Evolutionary conservation across 1,140 invertebrate species (phyloP).

Genomic region (Pteromalus puparum): DNA sequence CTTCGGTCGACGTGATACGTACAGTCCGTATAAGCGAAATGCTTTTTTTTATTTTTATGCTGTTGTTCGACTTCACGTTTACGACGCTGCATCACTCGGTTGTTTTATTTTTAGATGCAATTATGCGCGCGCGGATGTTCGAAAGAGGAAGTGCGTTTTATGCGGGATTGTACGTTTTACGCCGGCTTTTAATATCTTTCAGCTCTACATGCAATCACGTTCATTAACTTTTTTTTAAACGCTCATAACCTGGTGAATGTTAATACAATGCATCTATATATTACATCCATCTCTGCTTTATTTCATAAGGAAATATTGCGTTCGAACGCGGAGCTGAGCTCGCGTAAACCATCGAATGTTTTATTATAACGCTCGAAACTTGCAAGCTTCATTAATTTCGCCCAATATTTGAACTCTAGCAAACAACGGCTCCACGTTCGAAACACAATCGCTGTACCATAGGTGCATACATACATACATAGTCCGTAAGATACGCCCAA

Average conservation of each 20-base stretch:
- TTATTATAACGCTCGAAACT: neutral
- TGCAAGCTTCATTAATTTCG: too few relatives aligned
- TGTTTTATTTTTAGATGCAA: neutral
- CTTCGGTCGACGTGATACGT: neutral
- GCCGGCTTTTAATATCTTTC: neutral
- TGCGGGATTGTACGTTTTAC: constrained; percentile 37
- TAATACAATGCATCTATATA: neutral
- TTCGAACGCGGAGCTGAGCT: neutral
- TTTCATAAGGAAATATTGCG: neutral
- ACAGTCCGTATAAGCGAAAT: neutral
- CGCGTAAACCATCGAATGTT: neutral
- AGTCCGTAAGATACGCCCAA: neutral
- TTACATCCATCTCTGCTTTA: constrained; percentile 18
- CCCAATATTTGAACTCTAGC: too few relatives aligned
- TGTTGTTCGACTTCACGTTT: neutral
- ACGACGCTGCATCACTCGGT: neutral
- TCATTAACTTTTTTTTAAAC: neutral
- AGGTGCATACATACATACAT: neutral
- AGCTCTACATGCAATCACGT: constrained; percentile 2
- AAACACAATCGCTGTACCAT: constrained; percentile 5
- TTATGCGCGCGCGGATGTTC: neutral
- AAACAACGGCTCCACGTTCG: neutral
- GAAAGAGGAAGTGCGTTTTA: neutral
- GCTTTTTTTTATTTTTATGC: too few relatives aligned
- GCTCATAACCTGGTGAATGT: constrained; percentile 38